These are phyloP conservation scores for Drosophila miranda DNA, from an alignment of 1,140 invertebrate genomes.

Conservation along the genomic window DNA sequence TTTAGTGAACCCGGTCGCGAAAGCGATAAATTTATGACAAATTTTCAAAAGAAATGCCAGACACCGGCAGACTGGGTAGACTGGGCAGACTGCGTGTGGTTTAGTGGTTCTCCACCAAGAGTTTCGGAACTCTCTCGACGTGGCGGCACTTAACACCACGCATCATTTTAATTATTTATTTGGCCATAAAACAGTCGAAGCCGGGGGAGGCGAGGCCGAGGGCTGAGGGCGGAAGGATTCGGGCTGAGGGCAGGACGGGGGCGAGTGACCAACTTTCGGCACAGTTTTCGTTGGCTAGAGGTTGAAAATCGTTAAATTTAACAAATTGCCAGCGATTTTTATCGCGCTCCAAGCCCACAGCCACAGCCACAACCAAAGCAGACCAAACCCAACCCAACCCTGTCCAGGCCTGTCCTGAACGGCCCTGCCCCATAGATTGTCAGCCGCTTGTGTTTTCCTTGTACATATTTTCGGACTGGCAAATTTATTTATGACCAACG, in stretches of 20 bases:
- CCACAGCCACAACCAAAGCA: too few relatives aligned
- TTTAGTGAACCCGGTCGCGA: conserved; percentile 72
- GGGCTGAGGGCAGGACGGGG: conserved; percentile 8
- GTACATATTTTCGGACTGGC: conserved; percentile 29
- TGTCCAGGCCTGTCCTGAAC: conserved; percentile 23
- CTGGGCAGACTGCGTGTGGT: conserved; percentile 45
- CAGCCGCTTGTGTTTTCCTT: conserved; percentile 28
- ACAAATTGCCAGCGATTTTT: conserved; percentile 79
- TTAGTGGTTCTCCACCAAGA: conserved; percentile 14
- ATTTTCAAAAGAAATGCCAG: conserved; percentile 72
- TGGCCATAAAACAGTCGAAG: conserved; percentile 74
- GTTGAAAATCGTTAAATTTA: conserved; percentile 77
- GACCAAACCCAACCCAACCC: conserved; percentile 14
- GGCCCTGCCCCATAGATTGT: conserved; percentile 73
- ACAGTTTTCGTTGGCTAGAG: conserved; percentile 60
- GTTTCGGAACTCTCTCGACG: conserved; percentile 50
- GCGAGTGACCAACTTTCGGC: conserved; percentile 62
- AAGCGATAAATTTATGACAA: conserved; percentile 81
- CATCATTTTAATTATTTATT: conserved; percentile 81
- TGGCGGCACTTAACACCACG: conserved; percentile 78
- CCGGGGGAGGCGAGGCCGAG: conserved; percentile 47
- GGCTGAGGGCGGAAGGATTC: conserved; percentile 10
- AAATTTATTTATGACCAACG: conserved; percentile 73
- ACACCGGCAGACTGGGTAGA: conserved; percentile 48
- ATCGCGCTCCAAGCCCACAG: conserved; percentile 59